These are phyloP conservation scores for Ianthella basta DNA, from an alignment of 37 sponge, comb jelly and placozoan genomes.

Conservation along the genomic window DNA sequence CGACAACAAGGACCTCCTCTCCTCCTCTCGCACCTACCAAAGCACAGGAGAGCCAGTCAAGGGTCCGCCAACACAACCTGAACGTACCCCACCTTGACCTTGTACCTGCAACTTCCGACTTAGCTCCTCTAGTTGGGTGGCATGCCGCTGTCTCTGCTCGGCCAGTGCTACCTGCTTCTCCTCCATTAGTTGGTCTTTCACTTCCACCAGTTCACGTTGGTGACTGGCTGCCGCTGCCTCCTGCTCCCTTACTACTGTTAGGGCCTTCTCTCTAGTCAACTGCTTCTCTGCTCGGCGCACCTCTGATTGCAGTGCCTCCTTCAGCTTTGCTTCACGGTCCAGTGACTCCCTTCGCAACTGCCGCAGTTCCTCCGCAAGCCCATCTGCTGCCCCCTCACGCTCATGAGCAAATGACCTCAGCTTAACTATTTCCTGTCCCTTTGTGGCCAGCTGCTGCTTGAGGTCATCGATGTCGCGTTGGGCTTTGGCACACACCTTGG, in stretches of 20 bases:
- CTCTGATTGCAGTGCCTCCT: neutral
- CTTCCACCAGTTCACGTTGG: slow-evolving; percentile 3
- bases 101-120: neutral
- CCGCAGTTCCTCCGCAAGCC: neutral
- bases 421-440: neutral
- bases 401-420: neutral
- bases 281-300: neutral
- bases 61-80: no score
- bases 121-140: neutral
- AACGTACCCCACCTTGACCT: neutral
- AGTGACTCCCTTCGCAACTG: neutral
- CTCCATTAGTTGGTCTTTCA: neutral
- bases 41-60: neutral
- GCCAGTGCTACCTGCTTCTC: slow-evolving; percentile 5
- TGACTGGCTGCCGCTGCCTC: neutral
- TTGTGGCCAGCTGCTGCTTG: neutral
- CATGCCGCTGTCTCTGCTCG: neutral
- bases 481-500: neutral
- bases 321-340: neutral
- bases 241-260: neutral
- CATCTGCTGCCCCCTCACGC: neutral
- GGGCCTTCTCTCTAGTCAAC: slow-evolving; percentile 5
- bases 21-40: neutral
- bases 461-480: neutral
- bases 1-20: neutral